Conservation (phyloP, 1,140 invertebrate species). For the Sinella curviseta region DNA sequence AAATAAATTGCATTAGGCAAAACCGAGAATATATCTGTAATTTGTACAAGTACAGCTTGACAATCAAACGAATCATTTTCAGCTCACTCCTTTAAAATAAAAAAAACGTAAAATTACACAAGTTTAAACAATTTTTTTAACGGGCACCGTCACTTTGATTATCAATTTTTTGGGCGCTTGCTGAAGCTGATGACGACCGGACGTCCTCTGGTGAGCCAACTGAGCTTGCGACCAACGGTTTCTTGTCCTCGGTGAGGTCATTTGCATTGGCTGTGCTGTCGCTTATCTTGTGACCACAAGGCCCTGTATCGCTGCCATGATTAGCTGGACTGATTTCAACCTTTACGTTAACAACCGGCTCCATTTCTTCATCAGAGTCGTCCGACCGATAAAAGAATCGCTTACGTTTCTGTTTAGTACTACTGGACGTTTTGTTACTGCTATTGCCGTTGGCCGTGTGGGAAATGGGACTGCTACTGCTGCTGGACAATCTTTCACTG, state of each 20-base stretch:
- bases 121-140: not conserved
- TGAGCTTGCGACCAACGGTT: not conserved
- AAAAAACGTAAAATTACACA: not conserved
- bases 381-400: slow-evolving; percentile 49
- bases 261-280: not conserved
- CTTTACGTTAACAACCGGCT: slow-evolving; percentile 20
- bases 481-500: not conserved
- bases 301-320: not conserved
- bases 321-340: slow-evolving; percentile 13
- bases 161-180: slow-evolving; percentile 8
- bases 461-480: not conserved
- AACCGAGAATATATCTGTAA: too few species aligned
- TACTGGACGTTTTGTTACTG: not conserved
- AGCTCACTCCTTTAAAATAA: too few species aligned
- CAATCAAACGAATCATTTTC: too few species aligned
- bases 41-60: not conserved
- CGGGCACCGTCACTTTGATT: slow-evolving; percentile 17
- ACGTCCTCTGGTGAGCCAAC: not conserved
- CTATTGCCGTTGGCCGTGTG: slow-evolving; percentile 20
- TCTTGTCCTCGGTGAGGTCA: not conserved
- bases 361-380: slow-evolving; percentile 49
- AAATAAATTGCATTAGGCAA: too few species aligned
- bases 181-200: not conserved
- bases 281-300: not conserved
- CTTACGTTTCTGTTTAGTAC: slow-evolving; percentile 36